Conservation (phyloP, 2,113 vertebrate genomes). For the Theristicus caerulescens region DNA sequence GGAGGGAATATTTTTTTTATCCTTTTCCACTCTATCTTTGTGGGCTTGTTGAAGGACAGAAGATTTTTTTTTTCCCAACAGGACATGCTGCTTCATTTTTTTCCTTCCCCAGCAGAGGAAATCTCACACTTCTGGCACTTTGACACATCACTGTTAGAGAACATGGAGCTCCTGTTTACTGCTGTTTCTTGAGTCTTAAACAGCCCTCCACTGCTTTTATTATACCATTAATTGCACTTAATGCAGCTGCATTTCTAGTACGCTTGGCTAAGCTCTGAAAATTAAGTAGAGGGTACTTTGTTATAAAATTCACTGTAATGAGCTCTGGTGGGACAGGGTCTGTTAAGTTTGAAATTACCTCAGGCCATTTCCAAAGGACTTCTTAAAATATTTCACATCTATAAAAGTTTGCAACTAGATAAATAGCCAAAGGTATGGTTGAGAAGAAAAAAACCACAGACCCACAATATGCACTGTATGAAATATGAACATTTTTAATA, state of each 20-base stretch:
- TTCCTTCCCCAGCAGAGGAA: conserved; percentile 16
- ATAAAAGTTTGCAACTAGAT: conserved; percentile 81
- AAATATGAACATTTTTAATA: conserved; percentile 49
- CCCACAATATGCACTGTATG: not conserved
- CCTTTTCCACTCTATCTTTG: conserved; percentile 8
- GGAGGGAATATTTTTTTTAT: conserved; percentile 66
- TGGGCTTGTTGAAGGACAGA: conserved; percentile 59
- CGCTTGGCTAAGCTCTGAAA: conserved; percentile 86
- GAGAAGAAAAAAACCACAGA: not conserved
- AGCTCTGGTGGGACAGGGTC: conserved; percentile 91
- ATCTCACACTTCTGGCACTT: conserved; percentile 54
- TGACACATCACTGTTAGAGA: conserved; percentile 67
- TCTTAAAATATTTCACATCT: conserved; percentile 79
- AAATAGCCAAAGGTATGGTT: conserved; percentile 73
- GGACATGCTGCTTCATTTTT: not conserved
- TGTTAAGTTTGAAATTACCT: conserved; percentile 91
- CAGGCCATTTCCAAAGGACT: conserved; percentile 84
- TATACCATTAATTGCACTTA: conserved; percentile 90
- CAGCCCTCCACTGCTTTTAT: conserved; percentile 84
- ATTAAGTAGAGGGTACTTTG: conserved; percentile 89
- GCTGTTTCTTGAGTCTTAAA: conserved; percentile 82
- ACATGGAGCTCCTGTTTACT: conserved; percentile 76
- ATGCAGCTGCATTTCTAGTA: conserved; percentile 83
- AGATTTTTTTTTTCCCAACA: not conserved
- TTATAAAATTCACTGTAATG: conserved; percentile 93